Evolutionary conservation across 2,888 invertebrate species (phyloP).

Genomic region (Graphium colonna): DNA sequence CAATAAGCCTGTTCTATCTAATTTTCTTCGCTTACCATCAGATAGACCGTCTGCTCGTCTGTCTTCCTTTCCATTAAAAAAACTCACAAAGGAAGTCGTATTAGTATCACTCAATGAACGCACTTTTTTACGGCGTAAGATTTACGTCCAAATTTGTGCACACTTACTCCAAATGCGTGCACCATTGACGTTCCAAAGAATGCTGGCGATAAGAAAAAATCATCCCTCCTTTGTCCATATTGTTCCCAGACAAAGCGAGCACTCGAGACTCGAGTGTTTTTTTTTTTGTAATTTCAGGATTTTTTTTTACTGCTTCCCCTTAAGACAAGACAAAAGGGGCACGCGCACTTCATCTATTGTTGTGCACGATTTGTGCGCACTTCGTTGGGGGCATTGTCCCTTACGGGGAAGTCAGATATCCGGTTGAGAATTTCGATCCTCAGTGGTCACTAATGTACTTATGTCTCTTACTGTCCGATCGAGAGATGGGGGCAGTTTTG

Average conservation of each 20-base stretch:
- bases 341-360: slow-evolving; percentile 59
- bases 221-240: slow-evolving; percentile 47
- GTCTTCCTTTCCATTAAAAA: too few species aligned
- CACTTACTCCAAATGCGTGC: too few species aligned
- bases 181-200: too few species aligned
- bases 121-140: not conserved
- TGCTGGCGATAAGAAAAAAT: slow-evolving; percentile 43
- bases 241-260: slow-evolving; percentile 54
- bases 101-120: not conserved
- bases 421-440: slow-evolving; percentile 40
- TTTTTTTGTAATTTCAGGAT: slow-evolving; percentile 41
- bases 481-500: too few species aligned
- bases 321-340: slow-evolving; percentile 43
- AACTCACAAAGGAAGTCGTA: too few species aligned
- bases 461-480: too few species aligned
- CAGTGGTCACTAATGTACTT: slow-evolving; percentile 18
- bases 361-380: slow-evolving; percentile 37
- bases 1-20: too few species aligned
- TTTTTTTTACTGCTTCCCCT: slow-evolving; percentile 53
- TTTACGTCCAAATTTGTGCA: too few species aligned
- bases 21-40: too few species aligned
- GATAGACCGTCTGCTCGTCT: too few species aligned
- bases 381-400: slow-evolving; percentile 55
- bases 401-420: slow-evolving; percentile 66
- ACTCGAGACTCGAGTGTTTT: slow-evolving; percentile 58